These are phyloP conservation scores for Rhinella marina DNA, from an alignment of 2,797 vertebrate genomes.

Conservation along the genomic window DNA sequence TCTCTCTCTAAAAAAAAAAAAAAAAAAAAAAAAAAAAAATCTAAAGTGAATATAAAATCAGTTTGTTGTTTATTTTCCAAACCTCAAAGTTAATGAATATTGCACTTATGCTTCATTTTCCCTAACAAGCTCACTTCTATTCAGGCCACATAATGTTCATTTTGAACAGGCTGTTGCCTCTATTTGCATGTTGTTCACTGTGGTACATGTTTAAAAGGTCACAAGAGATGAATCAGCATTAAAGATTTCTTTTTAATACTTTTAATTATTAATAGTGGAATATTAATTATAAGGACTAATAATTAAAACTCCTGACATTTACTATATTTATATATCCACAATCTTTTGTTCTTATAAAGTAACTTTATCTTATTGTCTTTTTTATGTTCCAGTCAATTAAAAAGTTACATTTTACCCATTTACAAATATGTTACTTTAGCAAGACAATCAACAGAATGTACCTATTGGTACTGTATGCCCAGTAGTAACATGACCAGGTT, in stretches of 20 bases:
- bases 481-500: neutral
- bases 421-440: neutral
- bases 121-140: constrained; percentile 57
- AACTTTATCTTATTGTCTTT: neutral
- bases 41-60: constrained; percentile 26
- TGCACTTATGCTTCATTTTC: constrained; percentile 53
- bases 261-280: constrained; percentile 55
- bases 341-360: neutral
- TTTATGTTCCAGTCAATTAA: neutral
- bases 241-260: constrained; percentile 39
- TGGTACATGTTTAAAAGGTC: constrained; percentile 57
- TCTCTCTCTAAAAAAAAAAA: neutral
- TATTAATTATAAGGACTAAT: constrained; percentile 28
- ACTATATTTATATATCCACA: neutral
- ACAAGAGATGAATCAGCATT: constrained; percentile 56
- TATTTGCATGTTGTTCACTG: constrained; percentile 58
- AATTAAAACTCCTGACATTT: constrained; percentile 1
- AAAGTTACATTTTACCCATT: neutral
- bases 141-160: constrained; percentile 49
- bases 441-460: neutral
- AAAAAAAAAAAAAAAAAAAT: neutral
- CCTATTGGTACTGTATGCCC: neutral
- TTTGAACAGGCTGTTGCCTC: constrained; percentile 46
- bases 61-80: constrained; percentile 51
- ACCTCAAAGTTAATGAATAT: constrained; percentile 56